Base-by-base conservation (phyloP, 2,113 vertebrate species). In the Scalopus aquaticus region DNA sequence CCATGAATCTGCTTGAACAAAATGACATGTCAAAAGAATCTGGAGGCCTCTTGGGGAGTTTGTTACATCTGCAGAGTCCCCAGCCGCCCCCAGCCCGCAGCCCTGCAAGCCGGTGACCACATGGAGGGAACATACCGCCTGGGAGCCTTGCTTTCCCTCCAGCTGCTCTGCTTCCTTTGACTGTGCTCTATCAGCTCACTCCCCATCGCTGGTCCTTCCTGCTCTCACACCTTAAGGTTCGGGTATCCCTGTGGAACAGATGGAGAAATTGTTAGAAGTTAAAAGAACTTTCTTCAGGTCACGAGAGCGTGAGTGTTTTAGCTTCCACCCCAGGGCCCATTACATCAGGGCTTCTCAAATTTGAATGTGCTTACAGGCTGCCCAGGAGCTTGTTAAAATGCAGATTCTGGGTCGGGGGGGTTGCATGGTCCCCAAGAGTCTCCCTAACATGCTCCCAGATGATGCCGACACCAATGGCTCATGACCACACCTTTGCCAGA, bases 331-430 rank as follows among this genome's bases (percentile, higher is more conserved):
- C 8, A 16, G 39, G 3, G 42, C 16, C 56, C 13, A 0, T 39
- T 0, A 6, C 89, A 3, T 6, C 22, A 4, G 70, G 58, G 39
- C 30, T 58, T 49, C 83, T 74, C 74, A 22, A 3, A 39, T 46
- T 12, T 42, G 80, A 83, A 9, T 0, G 1, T 32, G 28, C 1
- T 0, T 0, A 0, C 1, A 5, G 6, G 10, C 9, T 2, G 0
- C 90, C 20, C 2, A 24, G 37, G 46, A 5, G 9, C 35, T 60
- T 54, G 73, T 35, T 69, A 74, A 62, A 74, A n/a, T 9, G 9
- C 60, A 28, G 78, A 35, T 16, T 74, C 58, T n/a, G 60, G 62
- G 19, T 16, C 35, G 37, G 37, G 1, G 46, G 72, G 70, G 62
- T n/a, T 44, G 15, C 19, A 20, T 13, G 22, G 19, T 35, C 30